phyloP scores from a whole-genome alignment of 2,113 vertebrate species.

The Emydocephalus ijimae region DNA sequence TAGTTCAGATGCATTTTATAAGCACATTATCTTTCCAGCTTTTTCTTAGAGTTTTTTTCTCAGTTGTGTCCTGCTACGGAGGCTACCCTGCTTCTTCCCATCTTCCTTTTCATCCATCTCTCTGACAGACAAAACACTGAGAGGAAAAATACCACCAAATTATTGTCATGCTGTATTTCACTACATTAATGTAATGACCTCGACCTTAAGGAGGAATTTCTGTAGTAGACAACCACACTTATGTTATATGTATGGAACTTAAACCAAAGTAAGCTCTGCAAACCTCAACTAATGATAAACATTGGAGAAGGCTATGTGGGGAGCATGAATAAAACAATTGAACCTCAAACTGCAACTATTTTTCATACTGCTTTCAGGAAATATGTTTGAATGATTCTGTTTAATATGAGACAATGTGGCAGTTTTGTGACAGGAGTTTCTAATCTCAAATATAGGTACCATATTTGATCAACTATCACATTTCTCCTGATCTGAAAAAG shows the following conservation, averaged over 20 bases:
- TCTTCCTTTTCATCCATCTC: slow-evolving; percentile 2
- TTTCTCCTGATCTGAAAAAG: background rate
- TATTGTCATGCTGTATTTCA: slow-evolving; percentile 35
- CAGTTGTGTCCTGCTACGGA: slow-evolving; percentile 20
- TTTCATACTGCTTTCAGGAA: slow-evolving; percentile 49
- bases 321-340: slow-evolving; percentile 19
- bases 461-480: slow-evolving; percentile 30
- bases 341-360: slow-evolving; percentile 9
- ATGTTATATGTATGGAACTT: slow-evolving; percentile 40
- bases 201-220: slow-evolving; percentile 36
- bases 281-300: too few relatives aligned
- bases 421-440: slow-evolving; percentile 36
- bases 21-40: slow-evolving; percentile 41
- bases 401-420: slow-evolving; percentile 26
- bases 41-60: slow-evolving; percentile 22
- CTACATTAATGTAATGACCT: slow-evolving; percentile 34
- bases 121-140: slow-evolving; percentile 30
- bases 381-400: slow-evolving; percentile 41
- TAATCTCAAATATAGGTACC: slow-evolving; percentile 42
- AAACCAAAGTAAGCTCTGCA: slow-evolving; percentile 12
- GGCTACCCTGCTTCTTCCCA: too few relatives aligned
- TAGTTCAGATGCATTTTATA: slow-evolving; percentile 32
- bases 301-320: too few relatives aligned
- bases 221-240: slow-evolving; percentile 19
- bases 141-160: background rate